Evolutionary conservation across 2,797 vertebrate species (phyloP).

Genomic region (Danio jaintianensis): DNA sequence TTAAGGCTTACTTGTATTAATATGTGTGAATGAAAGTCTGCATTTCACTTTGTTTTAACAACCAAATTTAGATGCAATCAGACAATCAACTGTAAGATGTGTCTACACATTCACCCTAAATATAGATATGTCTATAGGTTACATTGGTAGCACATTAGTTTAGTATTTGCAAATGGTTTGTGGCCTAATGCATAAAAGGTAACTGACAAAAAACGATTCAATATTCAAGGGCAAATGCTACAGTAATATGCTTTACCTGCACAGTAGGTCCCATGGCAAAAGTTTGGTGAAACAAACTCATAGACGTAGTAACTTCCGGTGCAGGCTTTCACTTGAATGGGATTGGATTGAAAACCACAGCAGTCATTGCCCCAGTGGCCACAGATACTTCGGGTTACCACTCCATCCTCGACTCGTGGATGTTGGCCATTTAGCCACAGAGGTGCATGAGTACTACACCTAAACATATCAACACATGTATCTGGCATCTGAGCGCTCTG

Average conservation of each 20-base stretch:
- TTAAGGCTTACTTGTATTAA: no score
- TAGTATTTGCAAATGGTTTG: no score
- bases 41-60: no score
- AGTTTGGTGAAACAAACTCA: background rate
- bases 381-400: slow-evolving; percentile 18
- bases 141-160: no score
- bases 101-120: no score
- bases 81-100: no score
- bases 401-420: slow-evolving; percentile 26
- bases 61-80: no score
- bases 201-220: no score
- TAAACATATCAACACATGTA: slow-evolving; percentile 18
- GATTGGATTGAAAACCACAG: slow-evolving; percentile 20
- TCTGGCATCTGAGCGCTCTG: slow-evolving; percentile 33
- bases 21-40: no score
- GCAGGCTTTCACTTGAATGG: slow-evolving; percentile 41
- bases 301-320: slow-evolving; percentile 24
- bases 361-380: slow-evolving; percentile 3
- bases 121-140: no score
- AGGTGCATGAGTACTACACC: slow-evolving; percentile 31
- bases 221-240: no score
- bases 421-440: slow-evolving; percentile 47
- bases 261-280: slow-evolving; percentile 18
- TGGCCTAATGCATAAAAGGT: no score
- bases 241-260: background rate